Base-by-base conservation (phyloP, 2,888 invertebrate genomes). In the Dendrolimus pini region DNA sequence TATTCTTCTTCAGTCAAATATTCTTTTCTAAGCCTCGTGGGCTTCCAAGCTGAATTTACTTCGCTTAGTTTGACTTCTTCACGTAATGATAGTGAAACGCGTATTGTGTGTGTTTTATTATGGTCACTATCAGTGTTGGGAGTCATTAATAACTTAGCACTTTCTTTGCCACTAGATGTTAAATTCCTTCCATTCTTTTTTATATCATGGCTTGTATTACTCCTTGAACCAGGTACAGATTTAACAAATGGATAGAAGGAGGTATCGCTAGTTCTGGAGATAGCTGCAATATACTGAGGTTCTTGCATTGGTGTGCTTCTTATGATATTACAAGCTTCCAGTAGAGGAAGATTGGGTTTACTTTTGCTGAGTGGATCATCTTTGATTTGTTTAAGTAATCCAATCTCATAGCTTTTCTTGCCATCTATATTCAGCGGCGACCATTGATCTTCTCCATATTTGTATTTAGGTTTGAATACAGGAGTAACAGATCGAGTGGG, bases 11-110 rank as follows among this genome's bases (percentile, higher is more conserved):
- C 88, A 55, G 71, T 68, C 12, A 78, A 61, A 55, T 66, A 79
- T 0, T 80, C 77, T 55, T 75, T 83, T 65, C 90, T 92, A 63
- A 94, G 85, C 58, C 93, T 88, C 3, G 93, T 89, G 0, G 98
- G 98, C 71, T 95, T 95, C 98, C 98, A 98, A 0, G 98, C 98
- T 78, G 98, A 97, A 73, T 97, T 96, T 52, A 95, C 93, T 78
- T 96, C 95, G 73, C 96, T 95, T 3, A 98, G 88, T 79, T 97
- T 96, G 0, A 97, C 96, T 71, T 97, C 96, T 71, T 95, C 95
- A 56, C 94, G 92, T 8, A 96, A 81, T 0, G 95, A 94, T 56
- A 96, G 85, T 13, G 95, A 94, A 1, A 96, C 89, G 72, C 94
- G 94, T 62, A 94, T 94, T 63, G 93, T 90, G 58, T 30, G 30